phyloP scores from a whole-genome alignment of 2,888 invertebrate genomes.

The Drosophila formosana region DNA sequence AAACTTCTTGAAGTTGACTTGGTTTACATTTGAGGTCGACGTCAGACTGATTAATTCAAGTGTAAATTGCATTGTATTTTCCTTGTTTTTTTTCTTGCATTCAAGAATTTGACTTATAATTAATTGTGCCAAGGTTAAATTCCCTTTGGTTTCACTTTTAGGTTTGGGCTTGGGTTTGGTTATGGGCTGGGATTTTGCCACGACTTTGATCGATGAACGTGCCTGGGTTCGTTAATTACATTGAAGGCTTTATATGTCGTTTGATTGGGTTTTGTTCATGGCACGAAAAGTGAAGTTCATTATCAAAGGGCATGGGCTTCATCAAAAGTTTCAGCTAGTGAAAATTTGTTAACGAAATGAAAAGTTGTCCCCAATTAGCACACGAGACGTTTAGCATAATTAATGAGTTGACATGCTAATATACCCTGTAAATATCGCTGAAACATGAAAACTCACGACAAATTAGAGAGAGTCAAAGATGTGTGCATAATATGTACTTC shows the following conservation, averaged over 20 bases:
- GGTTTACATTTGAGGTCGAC: conserved; percentile 40
- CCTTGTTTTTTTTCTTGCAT: conserved; percentile 21
- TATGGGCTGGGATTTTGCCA: conserved; percentile 10
- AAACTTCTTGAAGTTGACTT: conserved; percentile 42
- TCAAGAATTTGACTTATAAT: conserved; percentile 30
- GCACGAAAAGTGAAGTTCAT: conserved; percentile 34
- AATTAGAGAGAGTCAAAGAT: not conserved
- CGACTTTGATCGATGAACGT: conserved; percentile 36
- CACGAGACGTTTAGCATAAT: conserved; percentile 17
- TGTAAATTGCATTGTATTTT: conserved; percentile 56
- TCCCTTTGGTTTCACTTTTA: conserved; percentile 14
- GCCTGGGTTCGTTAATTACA: conserved; percentile 28
- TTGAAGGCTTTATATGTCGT: conserved; percentile 10
- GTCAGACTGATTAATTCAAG: conserved; percentile 60
- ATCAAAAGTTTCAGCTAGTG: conserved; percentile 10
- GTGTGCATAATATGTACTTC: not conserved
- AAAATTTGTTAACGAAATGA: conserved; percentile 4
- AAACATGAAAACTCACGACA: not conserved
- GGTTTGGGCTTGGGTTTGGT: not conserved
- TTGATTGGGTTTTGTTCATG: conserved; percentile 37
- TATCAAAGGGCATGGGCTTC: conserved; percentile 25
- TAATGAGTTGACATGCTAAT: conserved; percentile 3
- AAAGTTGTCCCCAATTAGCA: conserved; percentile 22
- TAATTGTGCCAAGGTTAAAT: conserved; percentile 51
- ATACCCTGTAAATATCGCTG: conserved; percentile 3